Base-by-base conservation (phyloP, 2,797 vertebrate species). In the Sebastes cheni region DNA sequence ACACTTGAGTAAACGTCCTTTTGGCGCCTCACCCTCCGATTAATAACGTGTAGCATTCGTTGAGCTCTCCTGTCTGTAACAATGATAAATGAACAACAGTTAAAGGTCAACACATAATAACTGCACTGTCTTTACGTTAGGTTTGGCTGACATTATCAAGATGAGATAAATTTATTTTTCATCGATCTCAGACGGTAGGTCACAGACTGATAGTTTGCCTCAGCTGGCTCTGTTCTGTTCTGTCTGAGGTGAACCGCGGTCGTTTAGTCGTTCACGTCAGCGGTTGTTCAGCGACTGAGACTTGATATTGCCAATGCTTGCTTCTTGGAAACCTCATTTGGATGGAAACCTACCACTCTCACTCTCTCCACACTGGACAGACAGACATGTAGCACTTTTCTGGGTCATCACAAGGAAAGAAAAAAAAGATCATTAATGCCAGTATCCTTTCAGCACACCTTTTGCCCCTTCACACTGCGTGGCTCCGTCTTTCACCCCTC, bases 81-180 rank as follows among this genome's bases (percentile, higher is more conserved):
- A 36, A 46, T 92, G 92, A 94, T 85, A 65, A 90, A 93, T 90
- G 87, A 91, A 85, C 64, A 73, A 58, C 87, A 83, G 73, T 58
- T 82, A 91, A 93, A 94, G 92, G 91, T 92, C 92, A 89, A 75
- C 87, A 66, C 82, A 61, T 92, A 90, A 94, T 91, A 92, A 94
- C 88, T 91, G 73, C 23, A 82, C 80, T 80, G 81, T 81, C 90
- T 89, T 86, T 86, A 77, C 81, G 86, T 88, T 79, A 84, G 69
- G 67, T 89, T 74, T 50, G 72, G 25, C 56, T 92, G 91, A 89
- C 90, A 90, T 92, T 92, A 93, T 92, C 86, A 89, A 87, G 82
- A 85, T 76, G 79, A 84, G 77, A 82, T 70, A 22, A 50, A 86
- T 93, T 32, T 89, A 67, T 88, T 89, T 92, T 88, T 75, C 79